Evolutionary conservation across 2,888 invertebrate genomes (phyloP), one percentile per base, ranked within the genome.

Genomic region (Andrena camellia): DNA sequence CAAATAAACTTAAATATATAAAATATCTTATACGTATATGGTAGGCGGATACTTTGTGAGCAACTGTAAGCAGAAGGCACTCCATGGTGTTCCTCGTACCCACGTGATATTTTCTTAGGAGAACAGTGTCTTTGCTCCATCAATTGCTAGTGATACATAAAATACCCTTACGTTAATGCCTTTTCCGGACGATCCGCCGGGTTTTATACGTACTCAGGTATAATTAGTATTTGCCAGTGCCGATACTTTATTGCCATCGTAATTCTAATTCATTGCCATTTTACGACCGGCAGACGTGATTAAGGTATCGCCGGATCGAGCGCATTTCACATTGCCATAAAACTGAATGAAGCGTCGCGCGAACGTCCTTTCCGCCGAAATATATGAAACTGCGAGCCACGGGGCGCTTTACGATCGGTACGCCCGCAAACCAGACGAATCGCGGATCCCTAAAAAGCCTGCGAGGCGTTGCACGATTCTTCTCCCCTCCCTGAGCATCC

Each of bases 381-480:
- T 74, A 54, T 76, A 73, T 81, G 77, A 54, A 8, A 10, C 62
- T 67, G 52, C 52, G 42, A 62, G 35, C 52, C 60, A 57, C 74
- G 64, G 73, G 54, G 60, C 35, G 62, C 66, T 87, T 89, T 85
- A 88, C 87, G 89, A 86, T 88, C 80, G 42, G 78, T 78, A 48
- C 77, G 70, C 81, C 73, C 76, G 54, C 78, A 62, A 71, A 59
- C 48, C 71, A 73, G 77, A 87, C 86, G 81, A 90, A 90, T 90
- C 88, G 81, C 84, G 73, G 64, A 35, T 52, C 68, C 72, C 59
- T 26, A 59, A 70, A 78, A 82, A 76, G 73, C 82, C 81, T 86
- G 75, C 79, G 59, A 83, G 83, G 73, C 84, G 62, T 78, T 48
- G 72, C 26, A 66, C 63, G 69, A 72, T 81, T 70, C 62, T 54